These are phyloP conservation scores for Calameuta pallipes DNA, from an alignment of 2,888 invertebrate genomes.

Conservation along the genomic window DNA sequence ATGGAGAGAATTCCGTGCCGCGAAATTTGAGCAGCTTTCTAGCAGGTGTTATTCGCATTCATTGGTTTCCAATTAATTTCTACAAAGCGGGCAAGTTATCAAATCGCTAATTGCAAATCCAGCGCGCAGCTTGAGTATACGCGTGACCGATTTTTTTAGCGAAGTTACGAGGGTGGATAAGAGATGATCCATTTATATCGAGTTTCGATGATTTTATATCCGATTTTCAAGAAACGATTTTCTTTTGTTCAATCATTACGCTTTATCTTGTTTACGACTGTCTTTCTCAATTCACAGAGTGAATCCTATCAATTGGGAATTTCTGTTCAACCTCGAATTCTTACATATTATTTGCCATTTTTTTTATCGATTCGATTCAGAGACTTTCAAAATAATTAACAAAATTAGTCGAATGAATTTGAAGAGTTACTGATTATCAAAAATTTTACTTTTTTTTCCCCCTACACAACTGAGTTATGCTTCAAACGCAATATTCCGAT, in stretches of 20 bases:
- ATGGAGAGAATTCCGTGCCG: slow-evolving; percentile 40
- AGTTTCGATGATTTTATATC: too few relatives aligned
- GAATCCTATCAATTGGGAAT: too few relatives aligned
- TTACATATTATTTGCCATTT: too few relatives aligned
- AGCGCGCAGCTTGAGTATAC: background rate
- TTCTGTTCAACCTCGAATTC: too few relatives aligned
- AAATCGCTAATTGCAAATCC: slow-evolving; percentile 55
- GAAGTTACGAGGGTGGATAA: too few relatives aligned
- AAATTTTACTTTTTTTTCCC: too few relatives aligned
- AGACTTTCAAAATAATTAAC: slow-evolving; percentile 35
- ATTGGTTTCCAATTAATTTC: slow-evolving; percentile 61
- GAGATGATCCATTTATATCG: too few relatives aligned
- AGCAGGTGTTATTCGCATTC: slow-evolving; percentile 55
- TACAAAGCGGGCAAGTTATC: slow-evolving; percentile 55
- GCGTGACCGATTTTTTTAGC: too few relatives aligned
- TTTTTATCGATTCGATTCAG: slow-evolving; percentile 7
- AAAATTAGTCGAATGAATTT: background rate
- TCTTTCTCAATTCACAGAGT: too few relatives aligned
- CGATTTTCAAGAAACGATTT: background rate
- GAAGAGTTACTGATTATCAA: too few relatives aligned
- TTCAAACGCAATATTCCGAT: slow-evolving; percentile 35
- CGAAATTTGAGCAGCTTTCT: slow-evolving; percentile 44
- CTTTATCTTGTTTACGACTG: too few relatives aligned
- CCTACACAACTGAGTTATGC: slow-evolving; percentile 24
- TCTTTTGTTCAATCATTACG: background rate